Conservation (phyloP, 2,797 vertebrate genomes). For the Syngnathus acus region DNA sequence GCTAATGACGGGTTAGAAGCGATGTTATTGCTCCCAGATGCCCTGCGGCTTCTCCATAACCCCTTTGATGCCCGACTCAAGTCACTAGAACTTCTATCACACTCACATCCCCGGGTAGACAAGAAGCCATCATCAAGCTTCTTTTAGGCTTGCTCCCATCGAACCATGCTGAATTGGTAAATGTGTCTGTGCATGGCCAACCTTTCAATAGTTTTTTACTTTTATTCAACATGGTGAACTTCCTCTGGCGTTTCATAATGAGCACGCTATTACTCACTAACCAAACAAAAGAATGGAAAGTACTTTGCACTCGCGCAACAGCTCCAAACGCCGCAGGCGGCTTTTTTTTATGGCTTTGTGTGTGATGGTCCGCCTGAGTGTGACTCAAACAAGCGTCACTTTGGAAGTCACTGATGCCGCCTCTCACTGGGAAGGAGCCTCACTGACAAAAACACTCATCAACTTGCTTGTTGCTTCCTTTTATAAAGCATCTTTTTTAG, state of each 20-base stretch:
- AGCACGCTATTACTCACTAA: slow-evolving; percentile 64
- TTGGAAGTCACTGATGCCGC: slow-evolving; percentile 2
- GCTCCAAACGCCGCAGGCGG: slow-evolving; percentile 4
- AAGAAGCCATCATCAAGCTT: slow-evolving; percentile 43
- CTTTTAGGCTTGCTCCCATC: slow-evolving; percentile 39
- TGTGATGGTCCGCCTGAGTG: slow-evolving; percentile 4
- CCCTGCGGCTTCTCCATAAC: slow-evolving; percentile 62
- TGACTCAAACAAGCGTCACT: slow-evolving; percentile 3
- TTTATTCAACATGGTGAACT: slow-evolving; percentile 51
- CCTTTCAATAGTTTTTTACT: slow-evolving; percentile 9
- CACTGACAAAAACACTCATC: not conserved
- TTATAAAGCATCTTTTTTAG: not conserved
- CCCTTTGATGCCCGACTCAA: slow-evolving; percentile 72
- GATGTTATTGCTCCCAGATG: slow-evolving; percentile 79
- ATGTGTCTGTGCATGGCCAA: slow-evolving; percentile 8
- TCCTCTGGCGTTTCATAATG: slow-evolving; percentile 63
- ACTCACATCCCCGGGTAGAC: slow-evolving; percentile 44
- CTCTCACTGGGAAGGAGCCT: slow-evolving; percentile 1
- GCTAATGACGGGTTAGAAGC: slow-evolving; percentile 78
- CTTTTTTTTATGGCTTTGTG: not conserved
- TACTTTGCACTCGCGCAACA: slow-evolving; percentile 33
- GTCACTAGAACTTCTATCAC: slow-evolving; percentile 68
- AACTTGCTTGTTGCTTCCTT: not conserved
- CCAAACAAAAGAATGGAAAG: slow-evolving; percentile 69
- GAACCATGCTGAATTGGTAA: slow-evolving; percentile 42